These are phyloP conservation scores for Zaprionus gabonicus DNA, from an alignment of 1,140 invertebrate species.

Conservation along the genomic window DNA sequence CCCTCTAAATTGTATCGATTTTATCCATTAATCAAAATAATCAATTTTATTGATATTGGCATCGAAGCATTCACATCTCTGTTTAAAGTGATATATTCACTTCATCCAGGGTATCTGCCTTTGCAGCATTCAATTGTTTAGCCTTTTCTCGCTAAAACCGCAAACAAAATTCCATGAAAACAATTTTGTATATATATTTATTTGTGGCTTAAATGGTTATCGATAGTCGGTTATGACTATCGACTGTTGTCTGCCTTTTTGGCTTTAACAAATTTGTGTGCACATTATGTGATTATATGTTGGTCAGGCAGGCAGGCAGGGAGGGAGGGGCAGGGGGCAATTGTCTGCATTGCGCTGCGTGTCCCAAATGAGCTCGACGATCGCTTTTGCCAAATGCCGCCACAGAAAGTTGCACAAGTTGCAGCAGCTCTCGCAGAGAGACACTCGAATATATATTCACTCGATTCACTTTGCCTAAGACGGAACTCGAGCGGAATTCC, in stretches of 20 bases:
- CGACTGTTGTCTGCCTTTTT: slow-evolving; percentile 21
- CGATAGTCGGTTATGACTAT: slow-evolving; percentile 37
- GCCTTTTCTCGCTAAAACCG: slow-evolving; percentile 37
- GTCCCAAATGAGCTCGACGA: slow-evolving; percentile 29
- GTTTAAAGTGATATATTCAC: no score
- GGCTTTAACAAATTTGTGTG: slow-evolving; percentile 49
- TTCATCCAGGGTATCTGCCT: not conserved
- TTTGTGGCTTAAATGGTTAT: slow-evolving; percentile 67
- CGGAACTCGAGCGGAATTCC: not conserved
- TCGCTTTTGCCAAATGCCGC: slow-evolving; percentile 31
- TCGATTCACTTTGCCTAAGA: not conserved
- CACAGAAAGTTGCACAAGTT: slow-evolving; percentile 45
- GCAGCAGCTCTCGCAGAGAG: not conserved
- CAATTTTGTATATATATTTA: slow-evolving; percentile 45
- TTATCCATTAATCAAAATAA: no score
- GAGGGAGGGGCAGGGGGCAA: not conserved
- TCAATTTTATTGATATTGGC: rapidly evolving
- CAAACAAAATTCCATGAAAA: slow-evolving; percentile 68
- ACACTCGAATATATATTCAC: not conserved
- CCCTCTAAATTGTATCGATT: no score
- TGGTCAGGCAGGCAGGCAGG: not conserved
- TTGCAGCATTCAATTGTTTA: not conserved
- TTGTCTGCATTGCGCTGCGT: slow-evolving; percentile 42
- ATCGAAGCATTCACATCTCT: no score
- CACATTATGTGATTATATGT: slow-evolving; percentile 50